Conservation (phyloP, 2,797 vertebrate species). For the Manis crassicaudata region DNA sequence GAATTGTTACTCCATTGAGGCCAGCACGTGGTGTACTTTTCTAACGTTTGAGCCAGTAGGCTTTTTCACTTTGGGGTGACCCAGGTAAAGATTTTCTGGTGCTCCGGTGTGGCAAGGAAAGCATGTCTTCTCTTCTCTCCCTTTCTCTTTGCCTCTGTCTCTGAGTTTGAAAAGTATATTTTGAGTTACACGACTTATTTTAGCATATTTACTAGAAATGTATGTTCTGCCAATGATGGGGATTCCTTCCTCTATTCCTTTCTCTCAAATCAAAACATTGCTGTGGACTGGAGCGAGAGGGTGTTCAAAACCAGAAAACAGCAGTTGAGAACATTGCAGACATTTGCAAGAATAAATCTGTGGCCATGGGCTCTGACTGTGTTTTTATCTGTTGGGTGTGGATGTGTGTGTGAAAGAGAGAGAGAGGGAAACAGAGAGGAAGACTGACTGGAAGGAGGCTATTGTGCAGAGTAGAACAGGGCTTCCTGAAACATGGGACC, state of each 20-base stretch:
- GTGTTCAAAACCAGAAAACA: neutral
- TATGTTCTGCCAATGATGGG: neutral
- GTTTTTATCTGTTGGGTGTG: neutral
- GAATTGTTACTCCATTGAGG: neutral
- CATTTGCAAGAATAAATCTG: neutral
- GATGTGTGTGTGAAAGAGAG: neutral
- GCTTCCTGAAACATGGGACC: neutral
- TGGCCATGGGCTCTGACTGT: neutral
- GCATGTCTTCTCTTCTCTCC: neutral
- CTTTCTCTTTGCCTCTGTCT: neutral
- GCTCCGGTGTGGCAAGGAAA: neutral
- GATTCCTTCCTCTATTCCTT: neutral
- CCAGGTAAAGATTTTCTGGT: conserved; percentile 43
- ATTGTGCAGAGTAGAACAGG: neutral
- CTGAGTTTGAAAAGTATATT: neutral
- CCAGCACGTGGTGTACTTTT: conserved; percentile 38
- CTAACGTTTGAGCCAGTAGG: conserved; percentile 7
- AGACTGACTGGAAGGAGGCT: neutral
- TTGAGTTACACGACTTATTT: conserved; percentile 30
- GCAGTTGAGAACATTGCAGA: neutral
- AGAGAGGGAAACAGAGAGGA: no score
- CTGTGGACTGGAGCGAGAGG: neutral
- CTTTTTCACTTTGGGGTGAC: neutral
- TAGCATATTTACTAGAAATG: conserved; percentile 42
- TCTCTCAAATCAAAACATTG: neutral